Percentiles rank a stretch among this genome's conserved stretches.
Conservation (phyloP, 2,888 invertebrate genomes). For the Esperia sulphurella region DNA sequence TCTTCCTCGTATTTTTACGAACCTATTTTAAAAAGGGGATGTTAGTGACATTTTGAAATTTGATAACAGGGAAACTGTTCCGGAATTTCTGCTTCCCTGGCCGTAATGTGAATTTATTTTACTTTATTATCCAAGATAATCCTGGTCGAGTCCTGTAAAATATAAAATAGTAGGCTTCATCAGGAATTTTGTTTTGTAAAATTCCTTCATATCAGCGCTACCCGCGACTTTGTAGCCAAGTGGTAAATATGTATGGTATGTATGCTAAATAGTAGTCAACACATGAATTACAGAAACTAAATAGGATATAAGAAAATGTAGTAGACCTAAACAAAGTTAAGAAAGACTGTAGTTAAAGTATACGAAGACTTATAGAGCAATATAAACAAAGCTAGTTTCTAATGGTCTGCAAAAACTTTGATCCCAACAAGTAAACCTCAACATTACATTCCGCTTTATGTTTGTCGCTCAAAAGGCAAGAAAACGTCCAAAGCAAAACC, state of each 20-base stretch:
- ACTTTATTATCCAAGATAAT: neutral
- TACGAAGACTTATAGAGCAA: too few relatives aligned
- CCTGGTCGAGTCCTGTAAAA: neutral
- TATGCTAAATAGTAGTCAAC: too few relatives aligned
- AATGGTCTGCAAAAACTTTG: too few relatives aligned
- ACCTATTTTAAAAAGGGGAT: neutral
- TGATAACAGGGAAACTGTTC: neutral
- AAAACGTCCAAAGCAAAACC: constrained; percentile 30
- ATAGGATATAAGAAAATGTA: too few relatives aligned
- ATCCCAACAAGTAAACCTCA: too few relatives aligned
- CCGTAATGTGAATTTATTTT: neutral
- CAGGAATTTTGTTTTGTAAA: neutral
- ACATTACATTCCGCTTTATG: too few relatives aligned
- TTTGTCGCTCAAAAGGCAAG: constrained; percentile 22
- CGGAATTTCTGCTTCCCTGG: neutral
- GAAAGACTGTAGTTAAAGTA: neutral
- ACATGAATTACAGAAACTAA: too few relatives aligned
- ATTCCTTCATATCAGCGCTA: too few relatives aligned
- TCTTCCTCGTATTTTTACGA: neutral
- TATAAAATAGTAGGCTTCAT: neutral
- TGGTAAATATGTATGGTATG: too few relatives aligned
- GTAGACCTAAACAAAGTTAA: too few relatives aligned
- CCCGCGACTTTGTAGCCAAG: too few relatives aligned
- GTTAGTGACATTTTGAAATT: neutral
- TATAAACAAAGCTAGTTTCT: too few relatives aligned